A percentile compares a stretch with the other conserved stretches of the same genome.
Conservation (phyloP, 1,140 invertebrate species). For the Samia ricini region DNA sequence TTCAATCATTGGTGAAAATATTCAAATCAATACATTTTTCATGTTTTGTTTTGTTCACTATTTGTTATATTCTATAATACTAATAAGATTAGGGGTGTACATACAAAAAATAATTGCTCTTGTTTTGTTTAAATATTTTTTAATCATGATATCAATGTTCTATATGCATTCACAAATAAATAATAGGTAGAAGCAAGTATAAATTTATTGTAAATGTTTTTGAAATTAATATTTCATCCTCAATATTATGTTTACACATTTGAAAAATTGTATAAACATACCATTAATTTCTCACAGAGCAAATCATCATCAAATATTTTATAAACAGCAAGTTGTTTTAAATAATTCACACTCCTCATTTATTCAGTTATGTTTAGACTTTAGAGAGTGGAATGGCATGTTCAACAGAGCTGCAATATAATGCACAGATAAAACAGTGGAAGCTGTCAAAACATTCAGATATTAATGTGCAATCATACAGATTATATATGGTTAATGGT, state of each 20-base stretch:
- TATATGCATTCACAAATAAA: background rate
- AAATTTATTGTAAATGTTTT: background rate
- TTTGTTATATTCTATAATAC: too few relatives aligned
- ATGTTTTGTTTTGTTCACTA: too few relatives aligned
- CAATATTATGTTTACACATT: background rate
- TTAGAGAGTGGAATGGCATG: background rate
- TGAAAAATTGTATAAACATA: background rate
- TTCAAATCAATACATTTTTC: too few relatives aligned
- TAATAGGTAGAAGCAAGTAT: background rate
- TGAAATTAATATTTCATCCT: background rate
- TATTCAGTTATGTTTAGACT: background rate
- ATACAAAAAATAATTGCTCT: too few relatives aligned
- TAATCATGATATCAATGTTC: background rate
- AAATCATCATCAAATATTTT: background rate
- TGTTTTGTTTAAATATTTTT: too few relatives aligned
- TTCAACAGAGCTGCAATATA: too few relatives aligned
- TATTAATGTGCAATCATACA: background rate
- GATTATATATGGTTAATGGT: background rate
- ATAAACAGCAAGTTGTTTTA: background rate
- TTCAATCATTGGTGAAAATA: too few relatives aligned
- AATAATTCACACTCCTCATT: background rate
- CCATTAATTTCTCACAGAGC: background rate
- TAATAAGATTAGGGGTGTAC: too few relatives aligned
- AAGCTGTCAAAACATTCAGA: constrained; percentile 7
- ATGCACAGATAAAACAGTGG: background rate